Base-by-base conservation (phyloP, 2,113 vertebrate genomes). In the Regulus satrapa region DNA sequence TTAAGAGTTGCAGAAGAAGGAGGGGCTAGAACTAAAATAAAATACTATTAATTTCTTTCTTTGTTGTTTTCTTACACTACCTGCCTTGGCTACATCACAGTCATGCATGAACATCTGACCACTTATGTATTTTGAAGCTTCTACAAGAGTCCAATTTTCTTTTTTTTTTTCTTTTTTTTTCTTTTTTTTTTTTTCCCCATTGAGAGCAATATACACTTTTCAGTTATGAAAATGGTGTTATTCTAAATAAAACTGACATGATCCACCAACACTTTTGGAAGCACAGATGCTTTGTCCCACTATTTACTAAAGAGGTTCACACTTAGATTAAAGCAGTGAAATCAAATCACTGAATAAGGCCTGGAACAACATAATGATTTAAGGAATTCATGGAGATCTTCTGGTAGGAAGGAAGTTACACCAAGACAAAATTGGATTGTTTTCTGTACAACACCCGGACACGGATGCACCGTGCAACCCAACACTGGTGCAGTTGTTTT, bases 251-350 rank as follows among this genome's bases (percentile, higher is more conserved):
- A 96, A 93, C 90, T 93, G 94, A 93, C 91, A 94, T 11, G 80
- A 93, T 95, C 92, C 92, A 92, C 93, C 96, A 96, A 96, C 96
- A 97, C 95, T 96, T 95, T 95, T 31, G 38, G 95, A 97, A 95
- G 94, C 95, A 89, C 96, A 97, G 97, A 96, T 97, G 95, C 95
- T 96, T 97, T 97, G 92, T 94, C 94, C 96, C 89, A 93, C 95
- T 97, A 93, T 96, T 97, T 97, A 96, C 96, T 95, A 96, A 97
- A 89, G 87, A 96, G 91, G 75, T 96, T 97, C 95, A 95, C 93
- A 95, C 95, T 96, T 95, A 88, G 92, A 95, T 89, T 95, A 66
- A 97, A 97, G 88, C 97, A 97, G 90, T 95, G 95, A 94, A 96
- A 95, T 90, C 82, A 96, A 96, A 92, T 75, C 92, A 85, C 91